A percentile compares a stretch with the other conserved stretches of the same genome.
phyloP scores from a whole-genome alignment of 1,140 invertebrate genomes.

The Araneus ventricosus region DNA sequence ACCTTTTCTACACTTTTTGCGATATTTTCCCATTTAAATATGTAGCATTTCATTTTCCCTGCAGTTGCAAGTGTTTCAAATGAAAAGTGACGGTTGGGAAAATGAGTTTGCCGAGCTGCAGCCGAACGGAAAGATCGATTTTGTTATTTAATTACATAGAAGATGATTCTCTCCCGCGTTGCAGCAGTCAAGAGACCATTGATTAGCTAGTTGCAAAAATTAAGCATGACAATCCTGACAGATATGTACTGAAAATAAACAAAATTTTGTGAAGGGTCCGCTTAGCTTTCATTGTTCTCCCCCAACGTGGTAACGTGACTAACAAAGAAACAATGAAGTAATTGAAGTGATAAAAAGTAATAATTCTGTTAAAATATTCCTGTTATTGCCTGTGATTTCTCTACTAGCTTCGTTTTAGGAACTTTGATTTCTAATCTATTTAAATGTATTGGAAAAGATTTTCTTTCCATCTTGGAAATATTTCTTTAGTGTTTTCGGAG shows the following conservation, averaged over 20 bases:
- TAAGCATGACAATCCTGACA: conserved; percentile 57
- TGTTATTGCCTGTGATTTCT: background rate
- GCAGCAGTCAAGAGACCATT: conserved; percentile 2
- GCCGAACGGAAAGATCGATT: conserved; percentile 26
- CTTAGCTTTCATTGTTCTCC: background rate
- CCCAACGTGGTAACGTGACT: background rate
- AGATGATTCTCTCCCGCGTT: background rate
- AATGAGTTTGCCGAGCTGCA: background rate
- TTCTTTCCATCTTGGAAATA: background rate
- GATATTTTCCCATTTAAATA: background rate
- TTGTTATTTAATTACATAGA: conserved; percentile 55
- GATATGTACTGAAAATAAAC: conserved; percentile 23
- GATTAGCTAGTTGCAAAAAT: conserved; percentile 20
- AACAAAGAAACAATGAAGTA: background rate
- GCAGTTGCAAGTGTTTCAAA: background rate
- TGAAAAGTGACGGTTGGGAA: conserved; percentile 16
- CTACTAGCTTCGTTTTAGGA: background rate
- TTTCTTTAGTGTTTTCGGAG: background rate
- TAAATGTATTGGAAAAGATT: background rate
- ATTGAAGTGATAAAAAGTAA: conserved; percentile 18
- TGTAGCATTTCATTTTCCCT: background rate
- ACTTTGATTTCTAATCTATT: conserved; percentile 21
- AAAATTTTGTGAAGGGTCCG: background rate
- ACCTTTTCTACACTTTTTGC: background rate
- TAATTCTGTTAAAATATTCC: background rate